phyloP scores from a whole-genome alignment of 2,888 invertebrate genomes.

The Brassicogethes aeneus region DNA sequence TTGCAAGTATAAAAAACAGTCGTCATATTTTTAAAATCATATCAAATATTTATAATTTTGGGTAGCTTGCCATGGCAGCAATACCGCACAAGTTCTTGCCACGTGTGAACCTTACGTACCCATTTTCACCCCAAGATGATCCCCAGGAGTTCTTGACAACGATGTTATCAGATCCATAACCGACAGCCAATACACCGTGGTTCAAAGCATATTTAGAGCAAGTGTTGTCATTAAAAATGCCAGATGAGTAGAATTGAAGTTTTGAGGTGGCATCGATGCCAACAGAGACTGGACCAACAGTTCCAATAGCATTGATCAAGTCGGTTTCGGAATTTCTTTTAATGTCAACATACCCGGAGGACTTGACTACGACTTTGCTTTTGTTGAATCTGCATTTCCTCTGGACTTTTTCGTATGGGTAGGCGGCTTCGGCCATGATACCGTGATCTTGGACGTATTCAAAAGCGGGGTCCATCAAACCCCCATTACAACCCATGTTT shows the following conservation, averaged over 20 bases:
- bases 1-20: no score
- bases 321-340: background rate
- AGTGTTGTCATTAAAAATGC: background rate
- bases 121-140: background rate
- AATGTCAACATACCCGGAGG: no score
- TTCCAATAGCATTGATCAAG: background rate
- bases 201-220: background rate
- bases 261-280: background rate
- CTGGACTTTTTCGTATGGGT: background rate
- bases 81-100: background rate
- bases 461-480: background rate
- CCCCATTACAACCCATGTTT: background rate
- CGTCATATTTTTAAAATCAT: no score
- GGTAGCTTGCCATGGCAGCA: background rate
- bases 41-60: background rate
- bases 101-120: background rate
- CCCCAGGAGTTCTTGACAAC: background rate
- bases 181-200: background rate
- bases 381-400: background rate
- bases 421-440: background rate
- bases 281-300: background rate
- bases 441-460: background rate
- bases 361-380: no score
- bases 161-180: background rate
- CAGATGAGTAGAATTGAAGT: background rate